Percentiles rank a stretch among this genome's conserved stretches.
These are phyloP conservation scores for Eptatretus atami DNA, from an alignment of 2,797 vertebrate genomes.

Conservation along the genomic window DNA sequence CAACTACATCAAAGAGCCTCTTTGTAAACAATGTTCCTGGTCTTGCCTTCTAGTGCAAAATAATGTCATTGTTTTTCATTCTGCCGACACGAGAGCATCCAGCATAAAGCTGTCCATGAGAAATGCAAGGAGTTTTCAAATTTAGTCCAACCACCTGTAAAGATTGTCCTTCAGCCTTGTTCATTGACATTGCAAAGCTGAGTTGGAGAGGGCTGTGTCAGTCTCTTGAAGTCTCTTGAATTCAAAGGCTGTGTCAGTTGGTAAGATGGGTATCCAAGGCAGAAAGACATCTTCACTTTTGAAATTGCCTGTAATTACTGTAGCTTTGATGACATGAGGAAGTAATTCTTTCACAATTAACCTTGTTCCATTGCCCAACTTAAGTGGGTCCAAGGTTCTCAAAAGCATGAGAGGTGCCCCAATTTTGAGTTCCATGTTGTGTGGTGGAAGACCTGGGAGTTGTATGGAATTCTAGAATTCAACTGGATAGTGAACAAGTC, in stretches of 20 bases:
- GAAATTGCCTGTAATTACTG: not conserved
- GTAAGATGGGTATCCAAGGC: not conserved
- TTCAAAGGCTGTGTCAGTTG: slow-evolving; percentile 3
- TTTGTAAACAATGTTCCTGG: not conserved
- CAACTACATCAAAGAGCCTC: not conserved
- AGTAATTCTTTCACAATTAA: slow-evolving; percentile 3
- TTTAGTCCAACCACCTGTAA: not conserved
- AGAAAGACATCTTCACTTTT: not conserved
- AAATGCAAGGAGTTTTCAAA: not conserved
- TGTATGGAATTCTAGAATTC: not conserved
- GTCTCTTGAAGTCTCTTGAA: not conserved
- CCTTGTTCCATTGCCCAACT: not conserved
- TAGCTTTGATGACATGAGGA: not conserved
- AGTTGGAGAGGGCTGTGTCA: too few relatives aligned
- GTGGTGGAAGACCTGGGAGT: not conserved
- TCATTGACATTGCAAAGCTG: not conserved
- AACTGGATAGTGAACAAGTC: not conserved
- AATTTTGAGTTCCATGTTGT: not conserved
- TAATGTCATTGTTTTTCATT: not conserved
- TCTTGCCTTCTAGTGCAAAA: not conserved
- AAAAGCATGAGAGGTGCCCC: not conserved
- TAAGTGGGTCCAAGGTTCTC: slow-evolving; percentile 2
- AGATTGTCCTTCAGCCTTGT: not conserved
- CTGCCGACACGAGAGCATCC: not conserved
- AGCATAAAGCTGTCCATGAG: not conserved